phyloP scores from a whole-genome alignment of 1,140 invertebrate genomes.

The Eumeta japonica region DNA sequence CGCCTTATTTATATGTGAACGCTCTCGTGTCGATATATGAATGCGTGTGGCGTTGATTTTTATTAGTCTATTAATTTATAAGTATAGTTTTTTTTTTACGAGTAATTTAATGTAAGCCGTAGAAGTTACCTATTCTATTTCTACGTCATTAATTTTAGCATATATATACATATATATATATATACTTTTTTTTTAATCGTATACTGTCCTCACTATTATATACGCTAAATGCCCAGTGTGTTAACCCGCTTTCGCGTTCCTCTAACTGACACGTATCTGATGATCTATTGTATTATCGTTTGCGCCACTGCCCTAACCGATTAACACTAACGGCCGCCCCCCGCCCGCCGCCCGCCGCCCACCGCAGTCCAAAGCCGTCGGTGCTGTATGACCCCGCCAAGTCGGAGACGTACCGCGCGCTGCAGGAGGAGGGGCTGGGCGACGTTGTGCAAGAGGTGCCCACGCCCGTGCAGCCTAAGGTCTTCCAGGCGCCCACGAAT shows the following conservation, averaged over 20 bases:
- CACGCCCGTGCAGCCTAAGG: slow-evolving; percentile 68
- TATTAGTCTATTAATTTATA: too few species aligned
- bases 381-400: slow-evolving; percentile 78
- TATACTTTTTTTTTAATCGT: too few species aligned
- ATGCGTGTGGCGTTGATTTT: too few species aligned
- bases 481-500: slow-evolving; percentile 68
- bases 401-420: slow-evolving; percentile 80
- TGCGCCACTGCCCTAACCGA: slow-evolving; percentile 52
- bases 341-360: slow-evolving; percentile 7
- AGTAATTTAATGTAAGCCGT: too few species aligned
- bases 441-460: slow-evolving; percentile 66
- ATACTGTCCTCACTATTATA: slow-evolving; percentile 14
- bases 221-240: slow-evolving; percentile 16
- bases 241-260: slow-evolving; percentile 36
- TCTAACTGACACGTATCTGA: slow-evolving; percentile 23
- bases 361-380: slow-evolving; percentile 65
- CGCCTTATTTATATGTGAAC: too few species aligned
- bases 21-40: too few species aligned
- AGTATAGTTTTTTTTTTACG: too few species aligned
- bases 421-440: slow-evolving; percentile 71
- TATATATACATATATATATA: too few species aligned
- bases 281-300: slow-evolving; percentile 34
- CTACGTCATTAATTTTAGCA: too few species aligned
- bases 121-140: too few species aligned
- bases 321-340: slow-evolving; percentile 41